Evolutionary conservation across 2,888 invertebrate species (phyloP), one percentile per base, ranked within the genome.

Genomic region (Andrena flavipes): DNA sequence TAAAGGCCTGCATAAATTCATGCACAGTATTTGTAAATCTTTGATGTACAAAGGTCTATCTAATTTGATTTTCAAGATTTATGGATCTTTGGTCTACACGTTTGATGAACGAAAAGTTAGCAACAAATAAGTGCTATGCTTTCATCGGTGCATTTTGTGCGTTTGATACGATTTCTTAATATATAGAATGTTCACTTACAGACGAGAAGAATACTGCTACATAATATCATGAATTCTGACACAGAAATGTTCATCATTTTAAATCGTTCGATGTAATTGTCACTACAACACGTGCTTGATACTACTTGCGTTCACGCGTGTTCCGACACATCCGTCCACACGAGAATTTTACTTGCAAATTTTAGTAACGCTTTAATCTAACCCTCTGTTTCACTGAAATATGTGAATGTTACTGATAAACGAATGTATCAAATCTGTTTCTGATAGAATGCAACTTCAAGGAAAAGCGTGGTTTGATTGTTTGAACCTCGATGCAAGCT

Each of bases 161-260:
- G 4, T 16, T 13, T 6, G 26, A 29, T 54, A 13, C 16, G n/a
- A 16, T 68, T 13, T 26, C 3, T 65, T 33, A 51, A 63, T n/a
- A n/a, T n/a, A n/a, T 30, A 2, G 4, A 54, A 16, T 5, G 1
- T 30, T 30, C 13, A 76, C 88, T 76, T 86, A 93, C 93, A 88
- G 72, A 91, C 76, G 8, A 93, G 88, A 5, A 92, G 72, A 2
- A 89, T 63, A 67, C 90, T 89, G 84, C 92, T 89, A 63, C 88
- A 90, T 7, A 88, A 64, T 42, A 92, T 87, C 82, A 92, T 84
- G 74, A 91, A 87, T 81, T 92, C 93, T 0, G 88, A 85, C 10
- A 91, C 60, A 5, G 92, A 88, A 30, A 90, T 64, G 30, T 87
- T 88, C 75, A 91, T 87, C 88, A 91, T 92, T 74, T 89, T 88